Base-by-base conservation (phyloP, 1,140 invertebrate species). In the Camponotus pennsylvanicus region DNA sequence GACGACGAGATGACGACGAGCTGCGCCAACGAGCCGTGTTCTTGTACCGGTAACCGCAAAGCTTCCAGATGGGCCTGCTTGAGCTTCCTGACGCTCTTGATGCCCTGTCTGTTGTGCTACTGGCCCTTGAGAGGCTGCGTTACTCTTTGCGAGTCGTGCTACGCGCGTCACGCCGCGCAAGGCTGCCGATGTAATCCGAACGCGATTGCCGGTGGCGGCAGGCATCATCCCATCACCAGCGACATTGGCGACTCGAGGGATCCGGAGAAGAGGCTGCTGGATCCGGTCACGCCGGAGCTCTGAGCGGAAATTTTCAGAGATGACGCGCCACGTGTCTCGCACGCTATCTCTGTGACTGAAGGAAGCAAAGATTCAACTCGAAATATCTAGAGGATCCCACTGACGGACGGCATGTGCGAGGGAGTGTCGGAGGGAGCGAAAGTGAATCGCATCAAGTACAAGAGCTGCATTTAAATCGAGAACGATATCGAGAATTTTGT, bases 61-160 rank as follows among this genome's bases (percentile, higher is more conserved):
- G 95, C 96, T 21, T 96, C 97, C 86, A 96, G 98, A 71, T 98
- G 98, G 98, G 97, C 97, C 82, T 98, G 98, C 94, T 96, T 99
- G 91, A 97, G 96, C 32, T 96, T 97, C 32, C 96, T 98, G 88
- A 96, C 98, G 52, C 94, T 98, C 88, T 96, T 97, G 88, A 96
- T 99, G 94, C 98, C 98, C 86, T 99, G 98, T 95, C 96, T 99
- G 84, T 97, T 97, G 94, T 97, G 98, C 93, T 99, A 99, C 95
- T 99, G 98, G 98, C 98, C 98, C 77, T 96, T 98, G 93, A 96
- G 97, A 92, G 98, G 97, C 40, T 97, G 97, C 94, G 97, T 98
- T 87, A 96, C 97, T 82, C 95, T 97, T 71, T 97, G 97, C 94
- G 98, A 98, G 93, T 96, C 96, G 88, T 97, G 97, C 91, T 98